Base-by-base conservation (phyloP, 2,113 vertebrate species). In the Oriolus oriolus region DNA sequence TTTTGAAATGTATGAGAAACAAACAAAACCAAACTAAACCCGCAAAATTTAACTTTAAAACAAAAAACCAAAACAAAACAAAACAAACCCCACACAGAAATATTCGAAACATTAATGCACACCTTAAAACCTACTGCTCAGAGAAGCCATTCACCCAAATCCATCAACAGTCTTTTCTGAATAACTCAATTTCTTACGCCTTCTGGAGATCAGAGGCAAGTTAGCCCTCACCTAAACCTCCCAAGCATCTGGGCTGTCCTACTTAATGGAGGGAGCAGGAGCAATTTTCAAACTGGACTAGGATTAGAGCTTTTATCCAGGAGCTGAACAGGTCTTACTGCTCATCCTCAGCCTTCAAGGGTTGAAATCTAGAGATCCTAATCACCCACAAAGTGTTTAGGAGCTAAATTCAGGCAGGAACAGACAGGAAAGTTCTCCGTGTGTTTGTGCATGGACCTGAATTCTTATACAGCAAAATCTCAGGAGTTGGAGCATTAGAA, bases 161-260 rank as follows among this genome's bases (percentile, higher is more conserved):
- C 16, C 19, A 52, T 85, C 21, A 71, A 18, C 22, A 69, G 35
- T 64, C 39, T 87, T 87, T 70, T 82, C 39, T 66, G 56, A 87
- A 87, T 42, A 87, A 42, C 33, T 87, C 16, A 76, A 90, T 64
- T 92, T 93, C 42, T 73, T 82, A 93, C 64, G 82, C 27, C 65
- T 85, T 71, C 26, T 41, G 39, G 41, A 84, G 13, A 75, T 41
- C 28, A 77, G 59, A 86, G 31, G 19, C 9, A 84, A 84, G 50
- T 69, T 80, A 82, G 52, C 24, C 37, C 10, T 87, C 49, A 57
- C 41, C 17, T 33, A 89, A 91, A 89, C 57, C 68, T 80, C 41
- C 44, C 65, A 94, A 52, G 57, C 44, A 56, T 71, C 81, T 87
- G 65, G 44, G 7, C 22, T 60, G 33, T 75, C 65, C 49, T 84